Conservation (phyloP, 2,888 invertebrate genomes). For the Lumbricus terrestris region DNA sequence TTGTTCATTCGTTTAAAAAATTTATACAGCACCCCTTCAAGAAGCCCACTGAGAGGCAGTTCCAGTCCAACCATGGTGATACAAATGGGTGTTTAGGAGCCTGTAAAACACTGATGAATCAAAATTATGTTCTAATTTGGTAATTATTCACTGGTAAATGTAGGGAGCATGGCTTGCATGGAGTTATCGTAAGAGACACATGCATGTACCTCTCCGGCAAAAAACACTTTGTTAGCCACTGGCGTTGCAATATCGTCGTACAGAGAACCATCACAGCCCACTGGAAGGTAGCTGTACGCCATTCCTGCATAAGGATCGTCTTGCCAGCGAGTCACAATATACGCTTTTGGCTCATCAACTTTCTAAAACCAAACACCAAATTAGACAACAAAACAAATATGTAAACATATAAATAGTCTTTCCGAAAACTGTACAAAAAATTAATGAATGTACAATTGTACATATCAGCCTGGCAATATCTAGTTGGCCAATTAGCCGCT, state of each 20-base stretch:
- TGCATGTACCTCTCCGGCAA: conserved; percentile 61
- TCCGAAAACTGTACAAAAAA: not conserved
- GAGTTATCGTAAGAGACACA: not conserved
- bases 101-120: too few relatives aligned
- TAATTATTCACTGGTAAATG: too few relatives aligned
- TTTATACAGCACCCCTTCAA: too few relatives aligned
- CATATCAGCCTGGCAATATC: not conserved
- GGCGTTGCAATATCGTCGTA: conserved; percentile 59
- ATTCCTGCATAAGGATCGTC: conserved; percentile 58
- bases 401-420: not conserved
- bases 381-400: not conserved
- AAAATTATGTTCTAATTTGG: too few relatives aligned
- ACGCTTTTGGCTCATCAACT: conserved; percentile 56
- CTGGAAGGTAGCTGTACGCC: conserved; percentile 61
- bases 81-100: too few relatives aligned
- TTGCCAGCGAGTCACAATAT: conserved; percentile 60
- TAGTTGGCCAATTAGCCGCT: not conserved
- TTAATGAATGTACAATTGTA: too few relatives aligned
- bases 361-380: conserved; percentile 41
- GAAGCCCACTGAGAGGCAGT: too few relatives aligned
- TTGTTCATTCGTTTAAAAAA: too few relatives aligned
- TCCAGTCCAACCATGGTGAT: too few relatives aligned
- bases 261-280: conserved; percentile 54
- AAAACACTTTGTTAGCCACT: conserved; percentile 58
- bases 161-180: too few relatives aligned